phyloP scores from a whole-genome alignment of 2,113 vertebrate species.

The Pica pica region DNA sequence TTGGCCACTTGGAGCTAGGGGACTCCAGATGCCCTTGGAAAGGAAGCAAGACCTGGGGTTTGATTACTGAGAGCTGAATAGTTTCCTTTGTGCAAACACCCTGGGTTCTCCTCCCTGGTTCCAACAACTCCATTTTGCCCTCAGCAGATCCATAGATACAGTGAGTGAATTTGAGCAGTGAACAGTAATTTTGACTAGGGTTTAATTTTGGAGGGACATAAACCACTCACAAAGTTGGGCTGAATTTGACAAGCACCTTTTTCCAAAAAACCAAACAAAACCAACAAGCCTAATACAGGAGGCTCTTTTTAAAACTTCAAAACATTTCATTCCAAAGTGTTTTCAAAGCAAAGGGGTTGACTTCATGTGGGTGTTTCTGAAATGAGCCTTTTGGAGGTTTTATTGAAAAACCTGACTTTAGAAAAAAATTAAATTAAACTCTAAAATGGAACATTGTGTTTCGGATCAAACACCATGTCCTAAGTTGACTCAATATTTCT shows the following conservation, averaged over 20 bases:
- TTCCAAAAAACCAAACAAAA: constrained; percentile 53
- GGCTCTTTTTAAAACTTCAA: constrained; percentile 56
- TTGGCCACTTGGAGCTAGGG: neutral
- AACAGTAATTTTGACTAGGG: neutral
- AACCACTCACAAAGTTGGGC: constrained; percentile 22
- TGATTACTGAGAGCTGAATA: neutral
- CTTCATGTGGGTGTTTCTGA: constrained; percentile 57
- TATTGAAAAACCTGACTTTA: constrained; percentile 25
- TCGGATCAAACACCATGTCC: constrained; percentile 20
- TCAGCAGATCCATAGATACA: neutral
- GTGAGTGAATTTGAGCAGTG: neutral
- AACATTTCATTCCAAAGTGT: constrained; percentile 55
- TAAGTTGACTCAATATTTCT: constrained; percentile 18
- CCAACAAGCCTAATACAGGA: constrained; percentile 52
- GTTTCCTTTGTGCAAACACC: neutral
- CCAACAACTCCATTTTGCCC: neutral
- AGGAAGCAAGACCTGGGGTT: neutral
- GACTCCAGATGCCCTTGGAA: neutral
- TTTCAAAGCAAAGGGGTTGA: constrained; percentile 58
- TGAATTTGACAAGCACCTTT: constrained; percentile 16
- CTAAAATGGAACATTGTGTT: constrained; percentile 46
- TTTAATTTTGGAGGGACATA: constrained; percentile 20
- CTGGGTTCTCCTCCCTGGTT: neutral
- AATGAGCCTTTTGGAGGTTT: constrained; percentile 59
- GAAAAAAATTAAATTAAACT: constrained; percentile 5